Conservation (phyloP, 2,113 vertebrate genomes). For the pig (Sus scrofa) region DNA sequence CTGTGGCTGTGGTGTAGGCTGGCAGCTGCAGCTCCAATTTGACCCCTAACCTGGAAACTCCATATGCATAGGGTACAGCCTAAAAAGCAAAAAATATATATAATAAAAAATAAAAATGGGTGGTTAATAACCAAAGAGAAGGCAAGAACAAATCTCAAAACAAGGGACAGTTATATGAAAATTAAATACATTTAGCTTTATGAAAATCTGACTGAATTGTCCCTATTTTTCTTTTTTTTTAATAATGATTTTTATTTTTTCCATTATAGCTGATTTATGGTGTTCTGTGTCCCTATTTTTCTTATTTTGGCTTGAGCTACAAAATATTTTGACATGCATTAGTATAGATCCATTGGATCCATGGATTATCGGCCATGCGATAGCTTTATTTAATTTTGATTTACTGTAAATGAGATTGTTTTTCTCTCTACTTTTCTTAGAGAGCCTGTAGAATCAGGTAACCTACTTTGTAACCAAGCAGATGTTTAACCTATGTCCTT, state of each 20-base stretch:
- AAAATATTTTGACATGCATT: background rate
- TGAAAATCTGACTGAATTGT: slow-evolving; percentile 10
- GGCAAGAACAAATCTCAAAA: background rate
- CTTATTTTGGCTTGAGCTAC: background rate
- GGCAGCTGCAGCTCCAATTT: too few species aligned
- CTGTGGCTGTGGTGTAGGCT: too few species aligned
- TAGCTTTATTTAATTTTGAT: slow-evolving; percentile 47
- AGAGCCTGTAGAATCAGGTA: background rate
- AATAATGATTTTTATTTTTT: too few species aligned
- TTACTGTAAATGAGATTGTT: slow-evolving; percentile 10
- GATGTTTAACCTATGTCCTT: background rate
- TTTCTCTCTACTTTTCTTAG: background rate
- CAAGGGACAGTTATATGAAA: slow-evolving; percentile 1
- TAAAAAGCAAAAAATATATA: background rate
- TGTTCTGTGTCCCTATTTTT: background rate
- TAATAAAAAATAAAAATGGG: background rate
- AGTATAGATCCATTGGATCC: background rate
- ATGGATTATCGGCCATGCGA: background rate
- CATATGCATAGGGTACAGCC: too few species aligned
- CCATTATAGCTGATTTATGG: too few species aligned
- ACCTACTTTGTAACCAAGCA: background rate
- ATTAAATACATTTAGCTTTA: slow-evolving; percentile 31
- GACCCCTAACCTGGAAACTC: too few species aligned
- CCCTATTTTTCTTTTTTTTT: slow-evolving; percentile 15
- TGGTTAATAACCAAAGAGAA: slow-evolving; percentile 14